Percentiles rank a stretch among this genome's conserved stretches.
Conservation (phyloP, 2,888 invertebrate genomes). For the Phorcus lineatus region DNA sequence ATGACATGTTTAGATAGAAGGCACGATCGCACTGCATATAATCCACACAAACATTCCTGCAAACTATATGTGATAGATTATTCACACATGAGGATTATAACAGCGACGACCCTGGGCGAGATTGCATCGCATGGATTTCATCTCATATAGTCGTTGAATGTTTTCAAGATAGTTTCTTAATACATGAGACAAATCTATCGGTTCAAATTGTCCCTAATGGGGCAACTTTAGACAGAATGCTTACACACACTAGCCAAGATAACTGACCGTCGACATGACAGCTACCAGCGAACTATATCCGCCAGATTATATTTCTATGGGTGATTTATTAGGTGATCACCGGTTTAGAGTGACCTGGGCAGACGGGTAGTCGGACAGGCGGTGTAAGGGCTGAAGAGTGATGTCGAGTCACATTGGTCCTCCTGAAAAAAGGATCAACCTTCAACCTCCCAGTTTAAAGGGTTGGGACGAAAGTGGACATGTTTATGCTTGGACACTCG, state of each 20-base stretch:
- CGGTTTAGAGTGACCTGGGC: not conserved
- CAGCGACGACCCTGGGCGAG: not conserved
- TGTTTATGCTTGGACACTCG: too few species aligned
- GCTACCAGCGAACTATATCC: not conserved
- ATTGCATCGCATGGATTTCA: constrained; percentile 11
- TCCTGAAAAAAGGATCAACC: too few species aligned
- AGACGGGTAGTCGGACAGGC: not conserved
- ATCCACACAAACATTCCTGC: constrained; percentile 10
- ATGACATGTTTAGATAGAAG: not conserved
- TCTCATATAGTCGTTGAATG: not conserved
- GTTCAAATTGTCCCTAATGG: not conserved
- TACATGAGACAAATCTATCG: constrained; percentile 3
- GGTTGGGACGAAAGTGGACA: too few species aligned
- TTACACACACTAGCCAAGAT: not conserved
- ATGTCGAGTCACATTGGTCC: not conserved
- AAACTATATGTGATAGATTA: not conserved
- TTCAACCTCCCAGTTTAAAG: too few species aligned
- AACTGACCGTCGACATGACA: not conserved
- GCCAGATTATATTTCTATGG: not conserved
- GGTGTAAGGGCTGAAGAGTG: not conserved
- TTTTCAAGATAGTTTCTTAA: not conserved
- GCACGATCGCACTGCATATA: not conserved
- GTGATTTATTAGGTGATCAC: constrained; percentile 1
- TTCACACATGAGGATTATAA: constrained; percentile 10
- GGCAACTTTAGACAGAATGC: not conserved